Conservation (phyloP, 2,797 vertebrate genomes). For the Eospalax fontanierii region DNA sequence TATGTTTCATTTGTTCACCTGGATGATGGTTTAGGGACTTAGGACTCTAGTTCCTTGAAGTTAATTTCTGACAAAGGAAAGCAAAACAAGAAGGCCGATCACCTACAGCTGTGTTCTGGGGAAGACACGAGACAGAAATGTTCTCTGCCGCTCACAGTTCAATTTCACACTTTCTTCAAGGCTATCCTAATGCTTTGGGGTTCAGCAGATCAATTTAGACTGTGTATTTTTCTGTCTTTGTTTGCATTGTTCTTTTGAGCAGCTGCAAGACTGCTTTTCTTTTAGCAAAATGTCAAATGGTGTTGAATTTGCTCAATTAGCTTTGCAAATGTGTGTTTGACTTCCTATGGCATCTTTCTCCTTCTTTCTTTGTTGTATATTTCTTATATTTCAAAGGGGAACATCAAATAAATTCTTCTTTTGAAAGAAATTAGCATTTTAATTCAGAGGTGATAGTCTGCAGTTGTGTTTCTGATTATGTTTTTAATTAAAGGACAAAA, state of each 20-base stretch:
- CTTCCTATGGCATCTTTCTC: conserved; percentile 79
- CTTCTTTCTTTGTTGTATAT: conserved; percentile 79
- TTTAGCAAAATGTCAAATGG: conserved; percentile 85
- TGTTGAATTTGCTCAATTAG: conserved; percentile 87
- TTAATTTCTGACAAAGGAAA: conserved; percentile 70
- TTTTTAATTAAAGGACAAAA: conserved; percentile 83
- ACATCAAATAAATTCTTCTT: conserved; percentile 82
- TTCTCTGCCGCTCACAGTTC: conserved; percentile 71
- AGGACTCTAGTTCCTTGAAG: conserved; percentile 63
- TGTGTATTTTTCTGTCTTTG: conserved; percentile 79
- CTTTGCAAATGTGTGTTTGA: conserved; percentile 85
- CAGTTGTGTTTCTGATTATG: conserved; percentile 75
- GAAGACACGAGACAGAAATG: conserved; percentile 15
- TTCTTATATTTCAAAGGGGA: conserved; percentile 84
- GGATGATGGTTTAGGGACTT: conserved; percentile 45
- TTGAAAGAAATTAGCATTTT: conserved; percentile 85
- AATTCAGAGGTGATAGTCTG: conserved; percentile 74
- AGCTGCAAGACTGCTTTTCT: conserved; percentile 79
- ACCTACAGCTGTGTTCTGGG: conserved; percentile 62
- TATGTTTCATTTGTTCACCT: conserved; percentile 75
- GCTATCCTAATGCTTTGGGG: conserved; percentile 68
- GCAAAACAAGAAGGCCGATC: conserved; percentile 61
- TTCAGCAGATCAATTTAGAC: conserved; percentile 80
- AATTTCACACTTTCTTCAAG: conserved; percentile 73
- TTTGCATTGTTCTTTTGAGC: conserved; percentile 84